Percentiles rank a stretch among this genome's conserved stretches.
Conservation (phyloP, 2,113 vertebrate genomes). For the Hippoglossus stenolepis region DNA sequence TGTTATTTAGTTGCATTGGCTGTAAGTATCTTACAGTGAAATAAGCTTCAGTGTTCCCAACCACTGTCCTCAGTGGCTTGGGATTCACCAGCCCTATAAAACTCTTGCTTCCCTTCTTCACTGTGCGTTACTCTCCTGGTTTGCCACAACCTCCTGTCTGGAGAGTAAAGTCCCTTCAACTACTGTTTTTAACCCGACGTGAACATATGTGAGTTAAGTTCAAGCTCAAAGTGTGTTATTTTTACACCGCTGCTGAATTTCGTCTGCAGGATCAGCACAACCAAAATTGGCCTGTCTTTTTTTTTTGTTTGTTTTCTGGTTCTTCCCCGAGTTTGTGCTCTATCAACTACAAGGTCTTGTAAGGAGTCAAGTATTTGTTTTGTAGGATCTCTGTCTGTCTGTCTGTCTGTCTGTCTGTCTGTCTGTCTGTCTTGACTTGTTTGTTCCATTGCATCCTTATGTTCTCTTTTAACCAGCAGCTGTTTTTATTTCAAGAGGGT, state of each 20-base stretch:
- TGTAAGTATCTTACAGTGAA: conserved; percentile 63
- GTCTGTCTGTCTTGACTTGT: background rate
- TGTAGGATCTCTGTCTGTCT: conserved; percentile 14
- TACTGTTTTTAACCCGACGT: conserved; percentile 41
- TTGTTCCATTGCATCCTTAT: background rate
- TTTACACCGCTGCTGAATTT: conserved; percentile 30
- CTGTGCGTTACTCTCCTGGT: conserved; percentile 25
- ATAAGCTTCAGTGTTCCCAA: conserved; percentile 38
- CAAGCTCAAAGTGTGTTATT: conserved; percentile 21
- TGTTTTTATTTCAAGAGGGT: conserved; percentile 2
- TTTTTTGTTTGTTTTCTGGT: background rate
- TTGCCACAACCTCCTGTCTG: conserved; percentile 14
- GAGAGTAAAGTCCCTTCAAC: conserved; percentile 24
- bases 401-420: conserved; percentile 5
- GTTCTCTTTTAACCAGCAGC: conserved; percentile 1
- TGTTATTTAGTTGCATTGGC: conserved; percentile 61
- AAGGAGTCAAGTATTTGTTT: conserved; percentile 8
- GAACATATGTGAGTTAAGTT: conserved; percentile 25
- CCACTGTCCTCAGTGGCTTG: conserved; percentile 48
- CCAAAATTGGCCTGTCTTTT: background rate
- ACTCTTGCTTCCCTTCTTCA: conserved; percentile 3
- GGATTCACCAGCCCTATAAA: conserved; percentile 49
- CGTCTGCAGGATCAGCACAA: conserved; percentile 35
- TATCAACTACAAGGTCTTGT: conserved; percentile 2
- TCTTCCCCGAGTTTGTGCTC: background rate